Evolutionary conservation across 2,888 invertebrate genomes (phyloP).

Genomic region (Drosophila hamatofila): DNA sequence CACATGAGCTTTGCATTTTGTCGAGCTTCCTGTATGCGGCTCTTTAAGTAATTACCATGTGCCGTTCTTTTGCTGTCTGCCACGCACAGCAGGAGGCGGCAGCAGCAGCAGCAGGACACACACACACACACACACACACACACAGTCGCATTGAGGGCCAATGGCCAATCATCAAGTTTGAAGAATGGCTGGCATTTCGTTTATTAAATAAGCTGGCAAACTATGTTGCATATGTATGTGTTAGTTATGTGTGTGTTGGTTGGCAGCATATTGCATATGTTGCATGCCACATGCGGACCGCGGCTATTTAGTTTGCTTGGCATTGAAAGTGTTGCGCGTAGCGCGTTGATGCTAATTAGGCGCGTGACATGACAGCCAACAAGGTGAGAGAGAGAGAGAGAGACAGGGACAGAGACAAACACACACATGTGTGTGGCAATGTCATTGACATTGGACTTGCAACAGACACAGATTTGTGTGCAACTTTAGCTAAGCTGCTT

Average conservation of each 20-base stretch:
- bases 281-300: constrained; percentile 19
- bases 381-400: constrained; percentile 10
- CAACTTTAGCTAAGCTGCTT: constrained; percentile 38
- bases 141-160: not conserved
- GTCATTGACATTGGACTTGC: constrained; percentile 28
- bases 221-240: not conserved
- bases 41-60: constrained; percentile 74
- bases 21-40: constrained; percentile 38
- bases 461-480: constrained; percentile 23
- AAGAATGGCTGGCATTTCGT: constrained; percentile 31
- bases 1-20: constrained; percentile 52
- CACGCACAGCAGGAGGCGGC: constrained; percentile 39
- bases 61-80: constrained; percentile 30
- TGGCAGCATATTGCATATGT: constrained; percentile 7
- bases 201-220: constrained; percentile 60
- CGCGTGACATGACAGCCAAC: constrained; percentile 54
- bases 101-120: not conserved
- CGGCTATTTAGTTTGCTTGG: not conserved
- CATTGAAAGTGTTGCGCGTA: constrained; percentile 1
- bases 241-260: not conserved
- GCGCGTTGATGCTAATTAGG: constrained; percentile 50
- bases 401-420: not conserved
- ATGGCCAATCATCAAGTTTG: constrained; percentile 37
- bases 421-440: not conserved
- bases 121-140: too few relatives aligned